phyloP scores from a whole-genome alignment of 2,888 invertebrate genomes.

The Andrena minutula region DNA sequence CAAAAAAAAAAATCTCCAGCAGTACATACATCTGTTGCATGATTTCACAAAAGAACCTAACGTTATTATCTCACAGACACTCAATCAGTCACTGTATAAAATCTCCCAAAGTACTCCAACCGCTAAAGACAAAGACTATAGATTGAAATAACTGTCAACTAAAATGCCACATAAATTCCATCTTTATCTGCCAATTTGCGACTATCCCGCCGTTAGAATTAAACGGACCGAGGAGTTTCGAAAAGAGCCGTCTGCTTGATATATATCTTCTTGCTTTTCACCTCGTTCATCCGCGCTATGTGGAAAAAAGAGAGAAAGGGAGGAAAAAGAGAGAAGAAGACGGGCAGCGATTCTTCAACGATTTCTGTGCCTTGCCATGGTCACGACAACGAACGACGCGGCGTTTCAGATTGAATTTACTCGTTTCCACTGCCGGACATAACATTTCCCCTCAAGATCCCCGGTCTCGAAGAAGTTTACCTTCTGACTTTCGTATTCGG shows the following conservation, averaged over 20 bases:
- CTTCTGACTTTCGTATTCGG: constrained; percentile 61
- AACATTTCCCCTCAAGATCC: constrained; percentile 64
- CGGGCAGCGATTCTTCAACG: constrained; percentile 17
- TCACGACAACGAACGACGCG: constrained; percentile 53
- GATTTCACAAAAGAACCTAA: too few species aligned
- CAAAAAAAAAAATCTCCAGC: too few species aligned
- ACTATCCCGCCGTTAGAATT: neutral
- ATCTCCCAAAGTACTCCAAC: too few species aligned
- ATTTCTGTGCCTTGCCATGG: constrained; percentile 13
- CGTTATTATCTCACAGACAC: too few species aligned
- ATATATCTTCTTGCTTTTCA: neutral
- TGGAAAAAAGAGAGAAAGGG: neutral
- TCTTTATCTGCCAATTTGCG: neutral
- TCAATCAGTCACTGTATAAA: too few species aligned
- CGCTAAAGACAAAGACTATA: too few species aligned
- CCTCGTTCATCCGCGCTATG: neutral
- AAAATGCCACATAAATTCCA: neutral
- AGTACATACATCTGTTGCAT: too few species aligned
- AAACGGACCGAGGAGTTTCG: constrained; percentile 6
- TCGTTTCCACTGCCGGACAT: constrained; percentile 67
- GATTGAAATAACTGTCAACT: neutral
- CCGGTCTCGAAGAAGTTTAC: constrained; percentile 60
- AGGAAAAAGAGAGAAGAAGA: neutral
- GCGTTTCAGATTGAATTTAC: constrained; percentile 72
- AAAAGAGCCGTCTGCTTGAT: constrained; percentile 1